Percentiles rank a stretch among this genome's conserved stretches.
Conservation (phyloP, 2,113 vertebrate genomes). For the Petrocephalus microphthalmus region DNA sequence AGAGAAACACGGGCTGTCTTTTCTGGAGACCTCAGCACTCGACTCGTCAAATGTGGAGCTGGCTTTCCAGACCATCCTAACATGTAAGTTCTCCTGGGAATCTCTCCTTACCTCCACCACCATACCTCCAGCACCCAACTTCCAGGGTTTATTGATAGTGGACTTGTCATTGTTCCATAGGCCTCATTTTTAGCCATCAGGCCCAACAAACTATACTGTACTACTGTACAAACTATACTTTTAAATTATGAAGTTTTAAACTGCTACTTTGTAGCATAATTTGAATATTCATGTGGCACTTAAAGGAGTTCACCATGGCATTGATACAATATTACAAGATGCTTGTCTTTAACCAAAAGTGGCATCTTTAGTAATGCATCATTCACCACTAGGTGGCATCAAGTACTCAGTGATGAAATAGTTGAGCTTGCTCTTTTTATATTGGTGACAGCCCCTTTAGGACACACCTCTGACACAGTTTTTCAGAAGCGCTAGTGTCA, state of each 20-base stretch:
- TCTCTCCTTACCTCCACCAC: neutral
- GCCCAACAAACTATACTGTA: neutral
- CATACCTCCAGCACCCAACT: neutral
- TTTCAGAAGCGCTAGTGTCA: neutral
- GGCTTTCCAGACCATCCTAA: slow-evolving; percentile 52
- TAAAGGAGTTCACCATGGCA: neutral
- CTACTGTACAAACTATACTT: too few species aligned
- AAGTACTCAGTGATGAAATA: neutral
- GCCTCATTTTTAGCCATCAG: neutral
- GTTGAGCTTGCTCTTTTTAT: neutral
- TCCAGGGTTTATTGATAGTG: neutral
- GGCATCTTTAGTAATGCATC: neutral
- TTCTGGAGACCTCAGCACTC: slow-evolving; percentile 54
- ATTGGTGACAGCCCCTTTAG: neutral
- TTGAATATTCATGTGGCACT: neutral
- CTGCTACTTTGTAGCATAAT: neutral
- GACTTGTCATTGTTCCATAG: neutral
- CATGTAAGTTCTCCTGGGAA: slow-evolving; percentile 24
- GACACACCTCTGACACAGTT: neutral
- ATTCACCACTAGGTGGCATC: slow-evolving; percentile 23
- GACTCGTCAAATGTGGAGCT: slow-evolving; percentile 58
- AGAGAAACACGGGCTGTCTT: slow-evolving; percentile 55
- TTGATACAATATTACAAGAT: neutral
- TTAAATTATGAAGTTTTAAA: neutral
- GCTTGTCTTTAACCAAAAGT: neutral